Evolutionary conservation across 2,888 invertebrate genomes (phyloP).

Genomic region (Monopis laevigella): DNA sequence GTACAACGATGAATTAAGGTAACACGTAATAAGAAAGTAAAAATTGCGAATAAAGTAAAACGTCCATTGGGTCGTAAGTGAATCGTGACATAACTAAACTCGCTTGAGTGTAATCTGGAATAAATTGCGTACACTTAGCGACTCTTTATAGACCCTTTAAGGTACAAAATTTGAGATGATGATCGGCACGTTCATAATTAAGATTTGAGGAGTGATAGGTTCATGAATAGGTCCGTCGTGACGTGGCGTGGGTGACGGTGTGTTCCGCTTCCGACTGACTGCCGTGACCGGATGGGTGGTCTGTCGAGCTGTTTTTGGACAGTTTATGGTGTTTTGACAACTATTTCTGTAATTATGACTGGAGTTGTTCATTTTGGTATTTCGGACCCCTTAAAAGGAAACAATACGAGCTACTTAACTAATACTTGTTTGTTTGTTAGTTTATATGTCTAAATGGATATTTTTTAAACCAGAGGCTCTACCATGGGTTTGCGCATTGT

Average conservation of each 20-base stretch:
- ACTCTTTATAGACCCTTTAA: slow-evolving; percentile 65
- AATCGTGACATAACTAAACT: slow-evolving; percentile 56
- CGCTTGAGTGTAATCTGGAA: slow-evolving; percentile 52
- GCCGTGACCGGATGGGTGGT: slow-evolving; percentile 30
- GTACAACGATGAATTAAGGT: no score
- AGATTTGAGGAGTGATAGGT: slow-evolving; percentile 47
- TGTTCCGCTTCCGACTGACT: slow-evolving; percentile 57
- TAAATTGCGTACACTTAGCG: slow-evolving; percentile 61
- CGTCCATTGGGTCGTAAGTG: slow-evolving; percentile 33
- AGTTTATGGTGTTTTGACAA: no score
- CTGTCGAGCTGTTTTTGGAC: slow-evolving; percentile 27
- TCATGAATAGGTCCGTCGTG: slow-evolving; percentile 64
- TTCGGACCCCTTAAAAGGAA: no score
- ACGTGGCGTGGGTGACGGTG: slow-evolving; percentile 49
- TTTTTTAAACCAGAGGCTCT: no score
- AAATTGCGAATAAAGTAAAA: slow-evolving; percentile 3
- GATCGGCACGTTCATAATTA: slow-evolving; percentile 66
- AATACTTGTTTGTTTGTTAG: no score
- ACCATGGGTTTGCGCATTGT: no score
- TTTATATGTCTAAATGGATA: no score
- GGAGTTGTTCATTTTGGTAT: no score
- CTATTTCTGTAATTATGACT: no score
- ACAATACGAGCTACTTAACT: no score
- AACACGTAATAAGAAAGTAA: slow-evolving; percentile 10
- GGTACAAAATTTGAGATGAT: slow-evolving; percentile 64